These are phyloP conservation scores for Mamestra brassicae DNA, from an alignment of 2,888 invertebrate genomes.

Conservation along the genomic window DNA sequence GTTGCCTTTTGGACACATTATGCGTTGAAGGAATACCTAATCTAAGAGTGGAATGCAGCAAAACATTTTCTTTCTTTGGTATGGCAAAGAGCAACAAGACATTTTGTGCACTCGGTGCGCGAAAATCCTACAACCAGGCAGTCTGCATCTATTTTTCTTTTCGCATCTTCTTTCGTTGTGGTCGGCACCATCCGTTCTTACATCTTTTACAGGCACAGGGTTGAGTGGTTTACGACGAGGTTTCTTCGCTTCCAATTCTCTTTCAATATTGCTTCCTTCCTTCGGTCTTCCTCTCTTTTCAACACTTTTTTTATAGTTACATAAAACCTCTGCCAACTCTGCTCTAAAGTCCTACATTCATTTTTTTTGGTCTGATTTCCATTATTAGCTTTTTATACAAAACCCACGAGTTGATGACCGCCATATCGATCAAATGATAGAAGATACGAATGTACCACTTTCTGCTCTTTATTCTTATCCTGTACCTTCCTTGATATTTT, in stretches of 20 bases:
- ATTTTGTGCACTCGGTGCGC: conserved; percentile 62
- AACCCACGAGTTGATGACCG: conserved; percentile 52
- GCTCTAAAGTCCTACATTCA: conserved; percentile 5
- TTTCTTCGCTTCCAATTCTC: conserved; percentile 17
- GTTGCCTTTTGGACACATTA: conserved; percentile 48
- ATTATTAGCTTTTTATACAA: conserved; percentile 44
- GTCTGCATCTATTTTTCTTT: not conserved
- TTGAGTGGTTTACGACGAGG: conserved; percentile 15
- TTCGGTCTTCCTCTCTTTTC: conserved; percentile 18
- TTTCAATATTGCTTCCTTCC: conserved; percentile 11
- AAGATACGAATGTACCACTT: conserved; percentile 15
- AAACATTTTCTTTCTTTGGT: conserved; percentile 64
- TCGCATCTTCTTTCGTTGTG: conserved; percentile 61
- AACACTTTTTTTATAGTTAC: conserved; percentile 18
- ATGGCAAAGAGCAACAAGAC: conserved; percentile 60
- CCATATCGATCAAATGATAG: conserved; percentile 41
- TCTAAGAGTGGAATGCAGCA: conserved; percentile 52
- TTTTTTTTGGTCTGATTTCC: conserved; percentile 9
- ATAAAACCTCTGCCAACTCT: conserved; percentile 21
- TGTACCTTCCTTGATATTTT: too few species aligned
- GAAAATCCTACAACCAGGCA: conserved; percentile 42
- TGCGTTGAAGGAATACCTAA: conserved; percentile 36
- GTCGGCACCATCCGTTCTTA: conserved; percentile 21
- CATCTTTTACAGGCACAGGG: conserved; percentile 29
- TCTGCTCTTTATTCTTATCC: too few species aligned